phyloP scores from a whole-genome alignment of 2,888 invertebrate genomes.

The Drosophila phalerata region DNA sequence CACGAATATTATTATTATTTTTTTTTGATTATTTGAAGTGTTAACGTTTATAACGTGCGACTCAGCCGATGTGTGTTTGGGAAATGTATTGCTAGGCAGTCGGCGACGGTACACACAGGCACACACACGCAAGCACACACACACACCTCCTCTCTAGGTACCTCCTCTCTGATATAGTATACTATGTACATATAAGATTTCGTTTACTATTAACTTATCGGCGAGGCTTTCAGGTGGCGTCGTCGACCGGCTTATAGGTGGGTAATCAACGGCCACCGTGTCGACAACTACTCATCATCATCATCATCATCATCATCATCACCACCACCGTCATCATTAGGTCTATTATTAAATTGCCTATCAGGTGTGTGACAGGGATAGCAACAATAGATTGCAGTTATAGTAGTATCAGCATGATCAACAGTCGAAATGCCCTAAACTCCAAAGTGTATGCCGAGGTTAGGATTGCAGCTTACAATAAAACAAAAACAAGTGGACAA shows the following conservation, averaged over 20 bases:
- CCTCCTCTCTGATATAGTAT: neutral
- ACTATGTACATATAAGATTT: conserved; percentile 21
- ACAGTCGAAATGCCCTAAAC: conserved; percentile 14
- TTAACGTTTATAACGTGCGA: conserved; percentile 17
- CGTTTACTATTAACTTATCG: conserved; percentile 41
- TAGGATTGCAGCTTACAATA: conserved; percentile 9
- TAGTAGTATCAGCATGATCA: conserved; percentile 33
- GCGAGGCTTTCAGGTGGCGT: conserved; percentile 18
- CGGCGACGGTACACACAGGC: conserved; percentile 9
- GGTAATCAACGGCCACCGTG: conserved; percentile 40
- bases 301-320: neutral
- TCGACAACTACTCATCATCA: conserved; percentile 31
- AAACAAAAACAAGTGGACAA: neutral
- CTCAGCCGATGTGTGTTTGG: conserved; percentile 29
- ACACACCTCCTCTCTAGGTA: neutral
- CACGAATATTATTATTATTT: neutral
- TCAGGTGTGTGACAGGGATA: conserved; percentile 38
- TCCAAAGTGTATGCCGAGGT: conserved; percentile 1
- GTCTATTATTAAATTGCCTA: conserved; percentile 19
- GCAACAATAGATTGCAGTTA: conserved; percentile 13
- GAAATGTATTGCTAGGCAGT: conserved; percentile 40
- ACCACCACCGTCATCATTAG: conserved; percentile 3
- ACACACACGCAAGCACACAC: neutral
- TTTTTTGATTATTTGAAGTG: neutral
- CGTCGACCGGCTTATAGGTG: conserved; percentile 37